Conservation (phyloP, 2,888 invertebrate genomes). For the Caenorhabditis angaria region DNA sequence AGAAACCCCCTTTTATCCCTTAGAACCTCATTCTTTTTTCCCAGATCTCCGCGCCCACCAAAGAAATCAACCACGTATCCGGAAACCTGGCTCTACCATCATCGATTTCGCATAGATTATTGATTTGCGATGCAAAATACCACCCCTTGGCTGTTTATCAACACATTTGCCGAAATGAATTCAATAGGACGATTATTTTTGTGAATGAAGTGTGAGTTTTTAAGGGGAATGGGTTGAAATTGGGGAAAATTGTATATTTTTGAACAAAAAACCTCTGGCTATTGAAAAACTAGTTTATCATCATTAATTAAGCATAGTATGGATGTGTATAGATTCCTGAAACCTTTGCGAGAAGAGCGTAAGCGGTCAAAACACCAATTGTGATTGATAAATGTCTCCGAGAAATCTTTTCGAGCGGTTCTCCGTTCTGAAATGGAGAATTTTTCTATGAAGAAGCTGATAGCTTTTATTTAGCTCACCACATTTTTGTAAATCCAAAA, state of each 20-base stretch:
- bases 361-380: too few relatives aligned
- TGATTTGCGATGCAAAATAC: constrained; percentile 28
- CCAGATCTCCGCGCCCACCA: constrained; percentile 30
- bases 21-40: not conserved
- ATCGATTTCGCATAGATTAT: constrained; percentile 37
- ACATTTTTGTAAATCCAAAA: not conserved
- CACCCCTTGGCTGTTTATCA: constrained; percentile 48
- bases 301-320: too few relatives aligned
- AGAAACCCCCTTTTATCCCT: not conserved
- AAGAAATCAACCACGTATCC: constrained; percentile 38
- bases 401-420: too few relatives aligned
- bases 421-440: not conserved
- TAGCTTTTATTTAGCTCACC: not conserved
- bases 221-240: not conserved
- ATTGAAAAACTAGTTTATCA: too few relatives aligned
- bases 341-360: too few relatives aligned
- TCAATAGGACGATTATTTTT: constrained; percentile 35
- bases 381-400: too few relatives aligned
- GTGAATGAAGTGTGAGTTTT: constrained; percentile 36
- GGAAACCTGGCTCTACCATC: constrained; percentile 44
- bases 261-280: not conserved
- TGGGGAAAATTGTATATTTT: too few relatives aligned
- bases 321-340: too few relatives aligned
- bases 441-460: too few relatives aligned
- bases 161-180: constrained; percentile 25